Conservation (phyloP, 1,140 invertebrate genomes). For the Bombus superbus region DNA sequence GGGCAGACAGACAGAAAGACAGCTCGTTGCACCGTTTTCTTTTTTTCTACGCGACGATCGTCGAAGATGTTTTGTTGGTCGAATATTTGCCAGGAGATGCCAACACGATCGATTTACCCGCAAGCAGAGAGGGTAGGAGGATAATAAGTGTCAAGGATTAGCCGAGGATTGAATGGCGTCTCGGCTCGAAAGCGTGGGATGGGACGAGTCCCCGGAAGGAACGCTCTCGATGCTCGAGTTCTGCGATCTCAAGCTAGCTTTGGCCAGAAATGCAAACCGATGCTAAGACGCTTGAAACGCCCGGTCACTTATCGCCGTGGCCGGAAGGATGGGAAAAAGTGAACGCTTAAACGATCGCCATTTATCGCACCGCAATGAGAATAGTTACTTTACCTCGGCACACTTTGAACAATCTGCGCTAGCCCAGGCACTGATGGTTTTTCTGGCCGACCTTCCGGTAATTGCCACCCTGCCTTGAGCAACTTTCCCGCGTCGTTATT, state of each 20-base stretch:
- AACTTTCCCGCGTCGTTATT: constrained; percentile 41
- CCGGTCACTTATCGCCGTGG: constrained; percentile 60
- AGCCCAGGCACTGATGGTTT: constrained; percentile 13
- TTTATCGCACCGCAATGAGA: constrained; percentile 65
- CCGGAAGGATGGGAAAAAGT: constrained; percentile 62
- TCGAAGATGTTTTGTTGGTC: background rate
- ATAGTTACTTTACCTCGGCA: constrained; percentile 58
- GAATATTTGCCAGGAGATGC: background rate
- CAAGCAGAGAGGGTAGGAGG: background rate
- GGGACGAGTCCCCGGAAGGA: background rate
- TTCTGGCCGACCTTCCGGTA: constrained; percentile 25
- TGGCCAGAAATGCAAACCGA: constrained; percentile 57
- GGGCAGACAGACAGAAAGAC: background rate
- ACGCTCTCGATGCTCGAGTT: constrained; percentile 7
- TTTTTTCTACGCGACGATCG: background rate
- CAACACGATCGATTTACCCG: background rate
- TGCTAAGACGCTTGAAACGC: constrained; percentile 58
- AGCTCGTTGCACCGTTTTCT: background rate
- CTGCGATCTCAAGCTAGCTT: constrained; percentile 41
- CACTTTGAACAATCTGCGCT: constrained; percentile 59
- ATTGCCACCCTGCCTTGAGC: constrained; percentile 27
- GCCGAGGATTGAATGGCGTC: background rate
- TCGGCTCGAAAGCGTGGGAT: background rate
- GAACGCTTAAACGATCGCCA: constrained; percentile 66
- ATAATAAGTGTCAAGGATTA: constrained; percentile 23